Percentiles rank a stretch among this genome's conserved stretches.
These are phyloP conservation scores for Anisognathus igniventris DNA, from an alignment of 2,797 vertebrate species.

Conservation along the genomic window DNA sequence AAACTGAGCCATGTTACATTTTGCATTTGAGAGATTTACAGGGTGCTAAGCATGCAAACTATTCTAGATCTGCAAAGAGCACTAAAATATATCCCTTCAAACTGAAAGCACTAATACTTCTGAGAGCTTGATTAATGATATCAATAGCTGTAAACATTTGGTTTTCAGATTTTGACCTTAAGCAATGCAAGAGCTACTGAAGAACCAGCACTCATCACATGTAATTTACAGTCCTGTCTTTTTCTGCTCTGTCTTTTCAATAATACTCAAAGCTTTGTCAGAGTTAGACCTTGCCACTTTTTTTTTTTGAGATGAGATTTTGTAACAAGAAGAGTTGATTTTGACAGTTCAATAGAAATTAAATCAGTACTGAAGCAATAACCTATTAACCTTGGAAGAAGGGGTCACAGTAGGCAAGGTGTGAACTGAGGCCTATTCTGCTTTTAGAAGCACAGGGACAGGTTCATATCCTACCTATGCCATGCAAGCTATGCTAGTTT, in stretches of 20 bases:
- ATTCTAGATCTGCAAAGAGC: neutral
- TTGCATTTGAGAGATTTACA: neutral
- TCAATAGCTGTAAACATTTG: neutral
- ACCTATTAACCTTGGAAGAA: neutral
- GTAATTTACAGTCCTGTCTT: neutral
- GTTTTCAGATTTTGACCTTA: slow-evolving; percentile 12
- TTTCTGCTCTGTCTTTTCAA: neutral
- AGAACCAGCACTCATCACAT: neutral
- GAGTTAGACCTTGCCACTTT: neutral
- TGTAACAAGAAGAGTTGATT: neutral
- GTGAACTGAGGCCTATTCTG: neutral
- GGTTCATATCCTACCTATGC: neutral
- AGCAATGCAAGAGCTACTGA: neutral
- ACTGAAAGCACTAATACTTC: neutral
- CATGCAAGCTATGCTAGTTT: neutral
- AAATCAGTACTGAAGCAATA: neutral
- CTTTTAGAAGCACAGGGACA: neutral
- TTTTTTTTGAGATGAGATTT: neutral
- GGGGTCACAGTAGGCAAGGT: neutral
- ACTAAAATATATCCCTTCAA: neutral
- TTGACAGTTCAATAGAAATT: neutral
- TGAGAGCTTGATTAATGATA: neutral
- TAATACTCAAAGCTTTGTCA: neutral
- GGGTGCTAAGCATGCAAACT: neutral
- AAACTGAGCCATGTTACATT: neutral